Base-by-base conservation (phyloP, 2,888 invertebrate species). In the Gryllus longicercus region DNA sequence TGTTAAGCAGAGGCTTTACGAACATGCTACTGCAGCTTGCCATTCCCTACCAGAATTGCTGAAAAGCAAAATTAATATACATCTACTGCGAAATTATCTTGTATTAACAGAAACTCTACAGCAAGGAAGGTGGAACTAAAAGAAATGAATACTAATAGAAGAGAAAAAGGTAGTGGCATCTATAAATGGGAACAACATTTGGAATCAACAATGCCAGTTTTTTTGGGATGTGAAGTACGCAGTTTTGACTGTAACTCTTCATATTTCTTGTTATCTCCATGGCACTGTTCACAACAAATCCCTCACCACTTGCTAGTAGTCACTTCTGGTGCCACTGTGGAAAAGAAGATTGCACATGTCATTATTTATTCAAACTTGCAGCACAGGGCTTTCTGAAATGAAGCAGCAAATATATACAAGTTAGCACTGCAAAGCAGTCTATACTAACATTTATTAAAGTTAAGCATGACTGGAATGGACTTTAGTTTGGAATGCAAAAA, bases 281-380 rank as follows among this genome's bases (percentile, higher is more conserved):
- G 63, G n/a, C 63, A 63, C 63, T 63, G 74, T 50, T 16, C n/a
- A 78, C 75, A 74, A n/a, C 74, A 49, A 79, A 75, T 49, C 79
- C 77, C 76, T 80, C 80, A 80, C 80, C 80, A 80, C 49, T 80
- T 80, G 25, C 51, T 78, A 76, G 51, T 12, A 51, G 78, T 63
- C 75, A 74, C 75, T 50, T 50, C 21, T 78, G 80, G 80, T 74
- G 80, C 1, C 76, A 77, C 80, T 80, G 80, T 63, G 76, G 75
- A 80, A 80, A n/a, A 80, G 12, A 78, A 78, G 76, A 38, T 38
- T 38, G 38, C 38, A 38, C 8, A 38, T 5, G 5, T 38, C 38
- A 38, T 38, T 38, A 38, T 38, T 38, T 38, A 8, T 8, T 38
- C 38, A 38, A 1, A 38, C 38, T 38, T 38, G 38, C 38, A 38